Evolutionary conservation across 2,113 vertebrate species (phyloP), one percentile per base, ranked within the genome.

Genomic region (Cyrtonyx montezumae): DNA sequence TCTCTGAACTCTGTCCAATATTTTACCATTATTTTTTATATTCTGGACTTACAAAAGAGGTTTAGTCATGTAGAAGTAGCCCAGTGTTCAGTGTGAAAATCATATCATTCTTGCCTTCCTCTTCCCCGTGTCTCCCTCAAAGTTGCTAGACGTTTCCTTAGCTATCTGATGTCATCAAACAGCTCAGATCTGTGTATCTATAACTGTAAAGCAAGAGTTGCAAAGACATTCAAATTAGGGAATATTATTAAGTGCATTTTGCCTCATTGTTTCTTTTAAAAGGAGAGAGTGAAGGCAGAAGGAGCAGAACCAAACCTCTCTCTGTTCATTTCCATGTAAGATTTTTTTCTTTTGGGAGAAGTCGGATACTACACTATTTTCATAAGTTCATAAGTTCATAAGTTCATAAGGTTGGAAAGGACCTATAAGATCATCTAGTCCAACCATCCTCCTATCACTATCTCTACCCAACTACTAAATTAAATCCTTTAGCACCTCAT

Each of bases 1-100:
- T 82, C 84, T 84, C 78, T 73, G 74, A 91, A 71, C 91, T 83
- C 75, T 85, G 59, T 56, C 76, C 93, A 67, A 66, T 91, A 89
- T 91, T 89, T 92, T 61, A 84, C 7, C 40, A 32, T 62, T 65
- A 26, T 4, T 87, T 84, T 92, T 89, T 84, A 22, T 11, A 51
- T 83, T n/a, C 9, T 70, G 28, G 40, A 69, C 45, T 63, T 63
- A 36, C 92, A 40, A 66, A 90, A 40, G 21, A 74, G 51, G 56
- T 74, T 69, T 61, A 85, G 37, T 84, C 15, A 15, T 63, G 17
- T 55, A 63, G 23, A 20, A 75, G 18, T 45, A 76, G 22, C 34
- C 37, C 14, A n/a, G 15, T 67, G 30, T 63, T 70, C 17, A 76
- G 21, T 59, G 17, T 63, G 51, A 80, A 83, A 65, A 59, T 55